Evolutionary conservation across 2,113 vertebrate species (phyloP).

Genomic region (Mobula hypostoma): DNA sequence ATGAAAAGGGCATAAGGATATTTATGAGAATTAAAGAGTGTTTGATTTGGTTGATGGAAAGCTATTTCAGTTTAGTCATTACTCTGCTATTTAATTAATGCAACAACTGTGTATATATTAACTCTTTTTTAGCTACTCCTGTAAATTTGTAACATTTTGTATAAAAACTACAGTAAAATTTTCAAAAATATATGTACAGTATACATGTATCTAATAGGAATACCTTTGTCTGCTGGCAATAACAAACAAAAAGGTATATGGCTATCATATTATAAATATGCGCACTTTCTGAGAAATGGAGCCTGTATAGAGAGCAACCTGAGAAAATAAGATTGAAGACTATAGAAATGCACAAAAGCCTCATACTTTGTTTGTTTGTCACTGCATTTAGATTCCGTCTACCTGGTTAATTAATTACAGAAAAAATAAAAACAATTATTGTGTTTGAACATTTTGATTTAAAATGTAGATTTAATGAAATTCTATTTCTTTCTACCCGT

Average conservation of each 20-base stretch:
- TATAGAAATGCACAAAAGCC: constrained; percentile 35
- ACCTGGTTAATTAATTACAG: constrained; percentile 28
- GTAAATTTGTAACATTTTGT: constrained; percentile 38
- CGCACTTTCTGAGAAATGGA: background rate
- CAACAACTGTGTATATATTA: constrained; percentile 33
- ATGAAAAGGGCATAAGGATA: background rate
- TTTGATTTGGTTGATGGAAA: constrained; percentile 2
- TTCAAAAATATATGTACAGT: constrained; percentile 37
- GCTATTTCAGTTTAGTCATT: constrained; percentile 14
- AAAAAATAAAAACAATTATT: constrained; percentile 26
- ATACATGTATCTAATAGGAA: constrained; percentile 36
- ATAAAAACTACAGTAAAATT: constrained; percentile 35
- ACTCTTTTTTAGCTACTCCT: constrained; percentile 30
- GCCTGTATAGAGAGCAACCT: background rate
- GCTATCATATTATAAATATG: constrained; percentile 13
- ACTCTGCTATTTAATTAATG: constrained; percentile 32
- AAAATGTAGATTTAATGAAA: background rate
- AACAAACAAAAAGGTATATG: constrained; percentile 31
- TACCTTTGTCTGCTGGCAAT: constrained; percentile 26
- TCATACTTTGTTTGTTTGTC: constrained; percentile 23
- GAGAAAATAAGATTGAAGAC: background rate
- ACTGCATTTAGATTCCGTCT: constrained; percentile 33
- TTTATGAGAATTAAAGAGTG: constrained; percentile 18
- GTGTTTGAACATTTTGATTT: background rate
- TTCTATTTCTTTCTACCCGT: background rate